phyloP scores from a whole-genome alignment of 2,113 vertebrate species.

The Antennarius striatus region DNA sequence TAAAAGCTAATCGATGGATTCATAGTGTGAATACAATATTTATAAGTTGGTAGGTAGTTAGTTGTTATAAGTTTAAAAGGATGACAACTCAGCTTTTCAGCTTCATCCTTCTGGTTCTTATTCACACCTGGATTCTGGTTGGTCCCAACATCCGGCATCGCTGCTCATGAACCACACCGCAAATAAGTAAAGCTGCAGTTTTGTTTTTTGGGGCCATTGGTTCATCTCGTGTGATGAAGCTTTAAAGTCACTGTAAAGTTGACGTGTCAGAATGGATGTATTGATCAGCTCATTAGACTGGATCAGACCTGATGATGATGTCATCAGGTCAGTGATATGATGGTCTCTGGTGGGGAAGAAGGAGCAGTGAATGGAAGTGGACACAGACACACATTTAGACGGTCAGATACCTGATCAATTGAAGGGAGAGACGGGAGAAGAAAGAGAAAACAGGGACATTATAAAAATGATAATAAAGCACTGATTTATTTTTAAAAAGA shows the following conservation, averaged over 20 bases:
- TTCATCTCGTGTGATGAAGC: background rate
- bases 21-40: too few relatives aligned
- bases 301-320: background rate
- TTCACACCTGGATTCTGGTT: too few relatives aligned
- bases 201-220: too few relatives aligned
- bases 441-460: background rate
- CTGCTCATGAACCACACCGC: too few relatives aligned
- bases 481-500: background rate
- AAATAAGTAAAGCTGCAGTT: too few relatives aligned
- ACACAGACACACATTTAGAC: background rate
- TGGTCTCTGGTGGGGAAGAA: background rate
- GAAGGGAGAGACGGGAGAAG: conserved; percentile 9
- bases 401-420: conserved; percentile 11
- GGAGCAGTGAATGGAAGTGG: background rate
- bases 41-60: too few relatives aligned
- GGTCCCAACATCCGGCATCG: too few relatives aligned
- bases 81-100: too few relatives aligned
- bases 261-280: background rate
- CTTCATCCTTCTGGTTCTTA: too few relatives aligned
- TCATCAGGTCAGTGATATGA: conserved; percentile 17
- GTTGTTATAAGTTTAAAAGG: too few relatives aligned
- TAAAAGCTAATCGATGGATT: too few relatives aligned
- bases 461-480: background rate
- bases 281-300: conserved; percentile 2
- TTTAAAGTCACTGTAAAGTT: conserved; percentile 1